Conservation (phyloP, 1,140 invertebrate species). For the Apocrypta bakeri region DNA sequence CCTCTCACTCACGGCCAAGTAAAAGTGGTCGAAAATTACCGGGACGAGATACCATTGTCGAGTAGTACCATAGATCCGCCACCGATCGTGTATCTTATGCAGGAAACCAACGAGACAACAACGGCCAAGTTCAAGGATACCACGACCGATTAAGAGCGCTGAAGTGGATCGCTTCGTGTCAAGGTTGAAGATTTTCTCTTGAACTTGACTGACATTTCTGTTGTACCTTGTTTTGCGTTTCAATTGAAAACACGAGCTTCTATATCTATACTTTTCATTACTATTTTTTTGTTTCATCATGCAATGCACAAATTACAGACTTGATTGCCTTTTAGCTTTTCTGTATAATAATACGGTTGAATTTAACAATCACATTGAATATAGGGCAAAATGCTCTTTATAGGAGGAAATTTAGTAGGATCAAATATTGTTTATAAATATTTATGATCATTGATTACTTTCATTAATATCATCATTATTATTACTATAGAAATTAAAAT, state of each 20-base stretch:
- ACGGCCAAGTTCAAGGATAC: conserved; percentile 41
- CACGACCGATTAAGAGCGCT: background rate
- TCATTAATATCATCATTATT: too few species aligned
- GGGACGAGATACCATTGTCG: background rate
- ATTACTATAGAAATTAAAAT: background rate
- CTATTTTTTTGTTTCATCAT: background rate
- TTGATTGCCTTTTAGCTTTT: too few species aligned
- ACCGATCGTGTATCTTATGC: background rate
- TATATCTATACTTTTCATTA: too few species aligned
- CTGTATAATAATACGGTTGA: background rate
- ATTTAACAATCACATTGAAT: background rate
- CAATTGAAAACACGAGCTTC: too few species aligned
- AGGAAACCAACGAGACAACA: background rate
- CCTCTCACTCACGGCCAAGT: conserved; percentile 43
- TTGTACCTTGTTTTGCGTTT: background rate
- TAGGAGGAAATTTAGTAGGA: too few species aligned
- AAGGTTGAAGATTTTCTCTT: background rate
- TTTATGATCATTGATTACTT: too few species aligned
- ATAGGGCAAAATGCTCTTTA: background rate
- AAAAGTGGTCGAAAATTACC: conserved; percentile 40
- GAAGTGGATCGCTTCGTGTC: background rate
- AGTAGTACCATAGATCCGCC: background rate
- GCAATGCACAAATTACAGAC: too few species aligned
- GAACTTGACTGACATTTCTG: background rate
- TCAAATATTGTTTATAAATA: background rate